Conservation (phyloP, 1,140 invertebrate genomes). For the Hormaphis cornu region DNA sequence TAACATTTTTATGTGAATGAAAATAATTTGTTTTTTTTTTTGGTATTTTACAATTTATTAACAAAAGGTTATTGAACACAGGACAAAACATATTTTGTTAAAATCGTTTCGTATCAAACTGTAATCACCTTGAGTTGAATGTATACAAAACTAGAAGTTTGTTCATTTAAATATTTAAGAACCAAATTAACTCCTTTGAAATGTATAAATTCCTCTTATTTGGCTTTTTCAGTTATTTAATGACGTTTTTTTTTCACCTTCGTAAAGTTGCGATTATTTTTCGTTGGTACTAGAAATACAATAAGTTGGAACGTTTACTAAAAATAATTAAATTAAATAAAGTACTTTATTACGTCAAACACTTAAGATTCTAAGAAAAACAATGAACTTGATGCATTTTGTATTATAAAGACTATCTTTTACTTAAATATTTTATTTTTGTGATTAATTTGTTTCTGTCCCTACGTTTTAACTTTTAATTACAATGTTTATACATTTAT, state of each 20-base stretch:
- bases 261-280: background rate
- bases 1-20: too few species aligned
- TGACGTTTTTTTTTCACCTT: background rate
- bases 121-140: conserved; percentile 2
- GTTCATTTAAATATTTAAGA: background rate
- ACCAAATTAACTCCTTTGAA: background rate
- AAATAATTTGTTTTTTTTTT: background rate
- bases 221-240: background rate
- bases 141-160: background rate
- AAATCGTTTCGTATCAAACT: background rate
- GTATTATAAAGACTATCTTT: too few species aligned
- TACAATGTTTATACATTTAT: too few species aligned
- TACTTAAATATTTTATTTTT: too few species aligned
- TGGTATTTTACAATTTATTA: background rate
- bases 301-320: too few species aligned
- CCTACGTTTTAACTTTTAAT: too few species aligned
- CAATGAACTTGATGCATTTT: too few species aligned
- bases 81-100: background rate
- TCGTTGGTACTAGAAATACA: too few species aligned
- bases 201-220: background rate
- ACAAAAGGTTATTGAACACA: background rate
- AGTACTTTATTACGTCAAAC: too few species aligned
- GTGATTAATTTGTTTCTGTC: too few species aligned
- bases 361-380: too few species aligned
- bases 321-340: too few species aligned